Base-by-base conservation (phyloP, 2,888 invertebrate species). In the Pristionchus fissidentatus region DNA sequence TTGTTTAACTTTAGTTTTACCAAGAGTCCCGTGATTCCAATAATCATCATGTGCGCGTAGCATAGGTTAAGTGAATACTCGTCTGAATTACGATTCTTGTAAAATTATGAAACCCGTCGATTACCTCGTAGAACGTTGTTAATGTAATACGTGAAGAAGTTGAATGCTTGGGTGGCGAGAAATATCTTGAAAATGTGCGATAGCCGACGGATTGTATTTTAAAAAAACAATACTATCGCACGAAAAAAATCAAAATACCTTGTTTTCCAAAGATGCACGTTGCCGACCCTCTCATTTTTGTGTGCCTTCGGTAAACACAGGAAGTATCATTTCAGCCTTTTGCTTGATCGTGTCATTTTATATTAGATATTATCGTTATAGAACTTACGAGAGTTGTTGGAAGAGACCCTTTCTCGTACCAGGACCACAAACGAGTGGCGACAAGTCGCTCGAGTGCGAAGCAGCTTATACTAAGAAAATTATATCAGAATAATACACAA, bases 401-500 rank as follows among this genome's bases (percentile, higher is more conserved):
- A 19, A 22, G 38, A 1, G 70, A 41, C 41, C 70, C 70, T 7
- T 70, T 70, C 35, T 70, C 70, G n/a, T 70, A 70, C 70, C 70
- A 70, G n/a, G 41, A 41, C 70, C 70, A 70, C 26, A 41, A 41
- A 41, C 41, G 41, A 1, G 70, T 70, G 22, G 70, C 70, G 26
- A 70, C 41, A 3, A 41, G 7, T 41, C 70, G 22, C 8, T 70
- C 70, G 2, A 70, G 32, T 13, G 70, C 70, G 35, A 70, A 70
- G 5, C 41, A 35, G 41, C 38, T n/a, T n/a, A 70, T n/a, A 41
- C 70, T 70, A 13, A 41, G 41, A n/a, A n/a, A n/a, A n/a, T n/a
- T n/a, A n/a, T n/a, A n/a, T n/a, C n/a, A n/a, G n/a, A n/a, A n/a
- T n/a, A n/a, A n/a, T n/a, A n/a, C n/a, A n/a, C n/a, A n/a, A n/a